Evolutionary conservation across 2,888 invertebrate genomes (phyloP).

Genomic region (Drosophila melanosoma): DNA sequence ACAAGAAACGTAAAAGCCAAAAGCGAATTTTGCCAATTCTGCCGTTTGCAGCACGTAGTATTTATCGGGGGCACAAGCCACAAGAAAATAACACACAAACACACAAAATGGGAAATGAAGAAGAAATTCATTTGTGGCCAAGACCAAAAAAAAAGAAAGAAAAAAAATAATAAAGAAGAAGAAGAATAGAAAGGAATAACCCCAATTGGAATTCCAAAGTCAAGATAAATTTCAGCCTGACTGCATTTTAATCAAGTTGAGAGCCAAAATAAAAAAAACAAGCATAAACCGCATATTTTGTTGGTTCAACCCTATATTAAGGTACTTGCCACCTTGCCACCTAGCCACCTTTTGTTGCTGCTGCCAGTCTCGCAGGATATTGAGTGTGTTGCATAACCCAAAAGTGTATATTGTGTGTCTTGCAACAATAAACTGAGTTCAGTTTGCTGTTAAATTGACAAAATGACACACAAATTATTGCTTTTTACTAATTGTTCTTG

Average conservation of each 20-base stretch:
- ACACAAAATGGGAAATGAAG: conserved; percentile 15
- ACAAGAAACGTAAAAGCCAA: conserved; percentile 63
- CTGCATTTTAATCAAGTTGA: conserved; percentile 80
- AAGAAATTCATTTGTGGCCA: conserved; percentile 63
- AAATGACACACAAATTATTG: conserved; percentile 30
- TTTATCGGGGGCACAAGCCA: conserved; percentile 50
- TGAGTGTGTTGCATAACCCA: conserved; percentile 2
- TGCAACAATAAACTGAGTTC: conserved; percentile 37
- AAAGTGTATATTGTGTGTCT: conserved; percentile 34
- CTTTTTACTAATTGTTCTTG: conserved; percentile 4
- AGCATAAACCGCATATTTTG: conserved; percentile 31
- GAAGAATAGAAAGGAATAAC: background rate
- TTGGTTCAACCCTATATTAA: conserved; percentile 33
- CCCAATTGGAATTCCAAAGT: conserved; percentile 50
- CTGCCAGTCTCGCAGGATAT: background rate
- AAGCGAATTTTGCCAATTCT: conserved; percentile 33
- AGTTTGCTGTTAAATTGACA: conserved; percentile 59
- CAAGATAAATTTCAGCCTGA: conserved; percentile 72
- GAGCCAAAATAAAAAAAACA: conserved; percentile 26
- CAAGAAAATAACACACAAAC: background rate
- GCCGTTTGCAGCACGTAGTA: conserved; percentile 63
- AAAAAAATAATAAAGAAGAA: no score
- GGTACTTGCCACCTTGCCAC: conserved; percentile 30
- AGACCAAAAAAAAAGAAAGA: conserved; percentile 2
- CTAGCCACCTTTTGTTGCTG: conserved; percentile 24